Percentiles rank a stretch among this genome's conserved stretches.
phyloP scores from a whole-genome alignment of 2,888 invertebrate genomes.

The Thyatira batis region DNA sequence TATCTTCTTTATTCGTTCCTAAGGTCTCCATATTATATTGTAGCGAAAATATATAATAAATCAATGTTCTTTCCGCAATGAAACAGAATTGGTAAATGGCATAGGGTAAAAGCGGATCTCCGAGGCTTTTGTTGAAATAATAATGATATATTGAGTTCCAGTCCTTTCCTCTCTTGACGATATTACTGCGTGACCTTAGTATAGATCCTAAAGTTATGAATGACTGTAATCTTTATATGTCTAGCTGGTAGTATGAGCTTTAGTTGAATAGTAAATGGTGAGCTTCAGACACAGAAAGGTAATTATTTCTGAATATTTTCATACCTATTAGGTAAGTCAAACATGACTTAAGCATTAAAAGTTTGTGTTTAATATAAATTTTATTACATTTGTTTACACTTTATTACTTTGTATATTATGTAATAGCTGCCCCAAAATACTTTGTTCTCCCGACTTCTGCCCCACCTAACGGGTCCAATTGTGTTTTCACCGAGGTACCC shows the following conservation, averaged over 20 bases:
- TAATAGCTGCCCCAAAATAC: too few relatives aligned
- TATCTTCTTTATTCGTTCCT: not conserved
- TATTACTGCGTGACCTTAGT: not conserved
- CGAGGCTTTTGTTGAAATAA: conserved; percentile 33
- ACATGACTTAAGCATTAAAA: too few relatives aligned
- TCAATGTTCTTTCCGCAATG: conserved; percentile 28
- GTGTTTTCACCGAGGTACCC: too few relatives aligned
- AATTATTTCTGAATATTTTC: too few relatives aligned
- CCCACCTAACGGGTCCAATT: too few relatives aligned
- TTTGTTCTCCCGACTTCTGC: too few relatives aligned
- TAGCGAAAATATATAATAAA: conserved; percentile 26
- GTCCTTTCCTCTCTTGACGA: not conserved
- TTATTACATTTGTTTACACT: too few relatives aligned
- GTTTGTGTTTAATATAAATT: too few relatives aligned
- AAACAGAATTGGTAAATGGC: conserved; percentile 35
- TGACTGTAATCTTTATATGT: not conserved
- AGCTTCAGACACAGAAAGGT: too few relatives aligned
- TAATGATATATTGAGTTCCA: conserved; percentile 29
- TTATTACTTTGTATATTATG: too few relatives aligned
- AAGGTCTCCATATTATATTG: conserved; percentile 1
- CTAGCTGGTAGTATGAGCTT: not conserved
- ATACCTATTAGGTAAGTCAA: too few relatives aligned
- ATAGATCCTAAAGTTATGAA: not conserved
- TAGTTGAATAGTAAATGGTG: not conserved
- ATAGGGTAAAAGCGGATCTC: conserved; percentile 10